Conservation (phyloP, 2,797 vertebrate species). For the Bradypus variegatus region DNA sequence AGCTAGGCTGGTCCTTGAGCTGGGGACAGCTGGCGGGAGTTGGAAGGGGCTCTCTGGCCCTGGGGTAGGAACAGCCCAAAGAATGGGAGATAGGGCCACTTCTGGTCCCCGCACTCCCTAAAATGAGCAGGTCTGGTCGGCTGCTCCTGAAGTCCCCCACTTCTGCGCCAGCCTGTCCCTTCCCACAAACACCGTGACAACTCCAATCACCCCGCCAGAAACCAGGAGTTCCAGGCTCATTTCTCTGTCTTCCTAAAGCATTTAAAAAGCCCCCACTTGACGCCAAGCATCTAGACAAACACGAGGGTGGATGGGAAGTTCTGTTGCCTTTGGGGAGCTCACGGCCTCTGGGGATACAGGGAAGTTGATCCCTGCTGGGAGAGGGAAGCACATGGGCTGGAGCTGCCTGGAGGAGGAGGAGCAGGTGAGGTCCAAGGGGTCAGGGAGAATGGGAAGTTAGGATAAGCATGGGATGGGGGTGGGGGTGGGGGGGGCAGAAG, state of each 20-base stretch:
- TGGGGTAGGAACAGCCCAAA: background rate
- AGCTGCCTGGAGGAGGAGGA: background rate
- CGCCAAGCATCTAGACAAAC: background rate
- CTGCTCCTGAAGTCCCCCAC: background rate
- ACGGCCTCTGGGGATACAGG: background rate
- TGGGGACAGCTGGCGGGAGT: background rate
- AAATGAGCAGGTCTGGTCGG: background rate
- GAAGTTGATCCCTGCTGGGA: background rate
- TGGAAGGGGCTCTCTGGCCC: background rate
- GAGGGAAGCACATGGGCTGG: rapidly evolving
- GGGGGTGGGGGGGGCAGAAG: too few species aligned
- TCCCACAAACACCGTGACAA: background rate
- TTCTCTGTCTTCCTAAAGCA: background rate
- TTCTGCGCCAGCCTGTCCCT: background rate
- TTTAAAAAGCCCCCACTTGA: background rate
- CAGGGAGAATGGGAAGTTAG: background rate
- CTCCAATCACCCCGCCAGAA: background rate
- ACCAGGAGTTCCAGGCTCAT: background rate
- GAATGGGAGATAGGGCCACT: too few species aligned
- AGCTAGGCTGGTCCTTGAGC: background rate
- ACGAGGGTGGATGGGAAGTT: background rate
- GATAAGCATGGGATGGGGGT: background rate
- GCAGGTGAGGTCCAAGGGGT: too few species aligned
- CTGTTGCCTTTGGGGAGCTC: background rate
- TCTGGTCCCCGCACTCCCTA: background rate